Evolutionary conservation across 1,140 invertebrate species (phyloP).

Genomic region (Drosophila sturtevanti): DNA sequence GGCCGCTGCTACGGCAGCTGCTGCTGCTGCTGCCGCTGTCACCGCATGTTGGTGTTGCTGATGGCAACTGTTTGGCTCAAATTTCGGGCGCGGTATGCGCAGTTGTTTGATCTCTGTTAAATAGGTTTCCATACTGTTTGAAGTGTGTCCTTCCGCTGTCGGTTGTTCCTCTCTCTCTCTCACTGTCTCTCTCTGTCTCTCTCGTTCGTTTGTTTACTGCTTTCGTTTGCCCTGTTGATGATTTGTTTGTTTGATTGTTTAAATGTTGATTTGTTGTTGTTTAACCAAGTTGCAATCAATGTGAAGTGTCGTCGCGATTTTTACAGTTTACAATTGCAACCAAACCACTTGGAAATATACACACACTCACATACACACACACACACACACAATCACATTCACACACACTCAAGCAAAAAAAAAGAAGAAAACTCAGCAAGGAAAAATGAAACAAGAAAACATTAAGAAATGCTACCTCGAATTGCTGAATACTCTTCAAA

Average conservation of each 20-base stretch:
- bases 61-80: slow-evolving; percentile 88
- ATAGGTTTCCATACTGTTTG: slow-evolving; percentile 89
- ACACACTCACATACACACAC: background rate
- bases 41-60: slow-evolving; percentile 84
- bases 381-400: no score
- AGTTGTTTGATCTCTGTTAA: slow-evolving; percentile 91
- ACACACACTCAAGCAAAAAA: slow-evolving; percentile 9
- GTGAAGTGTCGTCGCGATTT: slow-evolving; percentile 37
- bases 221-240: slow-evolving; percentile 55
- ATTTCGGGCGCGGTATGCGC: slow-evolving; percentile 92
- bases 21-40: slow-evolving; percentile 84
- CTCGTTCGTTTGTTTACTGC: background rate
- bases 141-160: background rate
- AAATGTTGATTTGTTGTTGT: slow-evolving; percentile 68
- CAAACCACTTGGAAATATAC: slow-evolving; percentile 25
- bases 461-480: background rate
- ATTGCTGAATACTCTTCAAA: background rate
- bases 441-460: background rate
- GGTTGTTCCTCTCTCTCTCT: background rate
- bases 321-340: slow-evolving; percentile 27
- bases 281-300: slow-evolving; percentile 69
- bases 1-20: slow-evolving; percentile 45
- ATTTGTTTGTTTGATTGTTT: slow-evolving; percentile 60
- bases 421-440: background rate
- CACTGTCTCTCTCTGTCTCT: background rate